Evolutionary conservation across 2,113 vertebrate species (phyloP), one percentile per base, ranked within the genome.

Genomic region (Cyprinodon brontotheroides): DNA sequence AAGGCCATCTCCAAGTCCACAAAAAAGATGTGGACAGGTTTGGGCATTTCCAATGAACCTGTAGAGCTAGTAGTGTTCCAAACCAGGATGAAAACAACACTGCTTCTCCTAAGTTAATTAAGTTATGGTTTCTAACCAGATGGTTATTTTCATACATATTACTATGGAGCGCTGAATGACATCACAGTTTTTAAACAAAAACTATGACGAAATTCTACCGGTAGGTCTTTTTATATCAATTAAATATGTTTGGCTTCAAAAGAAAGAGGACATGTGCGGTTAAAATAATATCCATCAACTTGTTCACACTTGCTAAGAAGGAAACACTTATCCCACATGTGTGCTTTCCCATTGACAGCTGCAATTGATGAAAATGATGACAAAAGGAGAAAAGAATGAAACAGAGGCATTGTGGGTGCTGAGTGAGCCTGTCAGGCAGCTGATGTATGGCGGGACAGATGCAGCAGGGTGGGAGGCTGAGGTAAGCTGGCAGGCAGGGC

Each of bases 391-490:
- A 84, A 78, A 81, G 79, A 83, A 84, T 70, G 84, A 81, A 74
- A 74, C 48, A 17, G 8, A 80, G 74, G 79, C 73, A 78, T 71
- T 82, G 87, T 84, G 81, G 86, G 79, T 70, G 78, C 69, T 79
- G 72, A 89, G 81, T 85, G 85, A 84, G 81, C 72, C 84, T 92
- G 91, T 91, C 90, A 90, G 37, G 78, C 66, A 79, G 60, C 83
- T 93, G 91, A 93, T 92, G 88, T 92, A 91, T 89, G 78, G 85
- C 74, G 7, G 61, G 82, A 86, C 92, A 92, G 92, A 93, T 91
- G 91, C 79, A 84, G 65, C 3, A 11, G 10, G 61, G 64, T 61
- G 17, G 43, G 45, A 48, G 81, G 72, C 79, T 75, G 84, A 89
- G 88, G 89, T 92, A 86, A 89, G 66, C 65, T 85, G 87, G 85